Conservation (phyloP, 2,113 vertebrate genomes). For the Trachemys scripta region DNA sequence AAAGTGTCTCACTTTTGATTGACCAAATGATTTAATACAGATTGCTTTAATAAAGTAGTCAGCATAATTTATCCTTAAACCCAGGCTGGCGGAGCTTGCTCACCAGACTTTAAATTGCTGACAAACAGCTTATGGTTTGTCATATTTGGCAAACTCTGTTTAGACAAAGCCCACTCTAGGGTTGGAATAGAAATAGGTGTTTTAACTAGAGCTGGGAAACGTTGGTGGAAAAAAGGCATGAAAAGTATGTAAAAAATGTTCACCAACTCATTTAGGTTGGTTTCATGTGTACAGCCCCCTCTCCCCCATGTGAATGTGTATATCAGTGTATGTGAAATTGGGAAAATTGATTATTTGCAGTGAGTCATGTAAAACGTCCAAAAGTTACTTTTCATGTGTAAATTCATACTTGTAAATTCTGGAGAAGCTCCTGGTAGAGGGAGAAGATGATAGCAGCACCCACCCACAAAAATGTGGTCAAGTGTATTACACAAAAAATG, state of each 20-base stretch:
- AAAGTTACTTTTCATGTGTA: neutral
- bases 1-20: slow-evolving; percentile 59
- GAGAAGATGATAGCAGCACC: neutral
- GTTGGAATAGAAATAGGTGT: slow-evolving; percentile 58
- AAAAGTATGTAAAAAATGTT: neutral
- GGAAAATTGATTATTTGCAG: neutral
- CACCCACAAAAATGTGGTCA: neutral
- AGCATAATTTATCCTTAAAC: slow-evolving; percentile 40
- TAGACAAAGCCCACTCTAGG: slow-evolving; percentile 9
- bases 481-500: neutral
- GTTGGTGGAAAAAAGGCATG: neutral
- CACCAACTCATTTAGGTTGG: neutral
- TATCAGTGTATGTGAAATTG: neutral
- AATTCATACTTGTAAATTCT: neutral
- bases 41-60: slow-evolving; percentile 54
- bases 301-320: neutral
- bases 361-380: neutral
- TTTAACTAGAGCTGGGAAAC: slow-evolving; percentile 46
- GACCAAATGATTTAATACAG: slow-evolving; percentile 50
- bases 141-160: slow-evolving; percentile 52
- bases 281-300: neutral
- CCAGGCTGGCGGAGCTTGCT: slow-evolving; percentile 33
- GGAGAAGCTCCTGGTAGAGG: neutral
- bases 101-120: slow-evolving; percentile 43
- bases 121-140: slow-evolving; percentile 60